Evolutionary conservation across 2,888 invertebrate genomes (phyloP).

Genomic region (Clunio marinus): DNA sequence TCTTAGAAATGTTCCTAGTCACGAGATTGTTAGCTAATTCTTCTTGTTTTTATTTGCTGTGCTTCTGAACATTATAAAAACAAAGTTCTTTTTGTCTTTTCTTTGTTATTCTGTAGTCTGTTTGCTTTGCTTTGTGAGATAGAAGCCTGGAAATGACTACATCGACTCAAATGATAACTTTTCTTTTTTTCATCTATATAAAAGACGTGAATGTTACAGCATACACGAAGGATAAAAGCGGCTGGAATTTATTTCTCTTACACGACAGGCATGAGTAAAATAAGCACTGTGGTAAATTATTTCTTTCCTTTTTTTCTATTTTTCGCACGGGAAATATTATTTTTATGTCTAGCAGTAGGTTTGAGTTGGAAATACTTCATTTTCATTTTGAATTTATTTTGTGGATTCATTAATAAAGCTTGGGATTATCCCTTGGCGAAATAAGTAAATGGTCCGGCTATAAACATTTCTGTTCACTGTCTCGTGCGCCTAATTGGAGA

Average conservation of each 20-base stretch:
- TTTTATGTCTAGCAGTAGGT: background rate
- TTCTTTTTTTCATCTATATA: background rate
- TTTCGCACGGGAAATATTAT: background rate
- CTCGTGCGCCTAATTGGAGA: constrained; percentile 13
- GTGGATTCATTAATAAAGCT: too few species aligned
- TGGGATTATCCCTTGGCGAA: too few species aligned
- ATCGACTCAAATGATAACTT: background rate
- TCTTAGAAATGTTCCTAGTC: constrained; percentile 22
- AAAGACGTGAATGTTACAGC: background rate
- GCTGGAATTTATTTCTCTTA: background rate
- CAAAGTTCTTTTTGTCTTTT: constrained; percentile 2
- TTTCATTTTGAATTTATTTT: too few species aligned
- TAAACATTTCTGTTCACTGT: background rate
- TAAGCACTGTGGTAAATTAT: background rate
- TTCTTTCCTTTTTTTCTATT: background rate
- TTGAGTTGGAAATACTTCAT: constrained; percentile 13
- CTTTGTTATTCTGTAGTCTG: background rate
- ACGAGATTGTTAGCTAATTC: constrained; percentile 34
- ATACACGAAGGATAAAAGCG: background rate
- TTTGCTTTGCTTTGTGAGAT: background rate
- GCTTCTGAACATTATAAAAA: background rate
- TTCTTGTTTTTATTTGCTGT: background rate
- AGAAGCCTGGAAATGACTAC: background rate
- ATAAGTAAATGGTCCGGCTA: too few species aligned
- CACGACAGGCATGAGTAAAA: background rate